Evolutionary conservation across 2,113 vertebrate genomes (phyloP).

Genomic region (Calcarius ornatus): DNA sequence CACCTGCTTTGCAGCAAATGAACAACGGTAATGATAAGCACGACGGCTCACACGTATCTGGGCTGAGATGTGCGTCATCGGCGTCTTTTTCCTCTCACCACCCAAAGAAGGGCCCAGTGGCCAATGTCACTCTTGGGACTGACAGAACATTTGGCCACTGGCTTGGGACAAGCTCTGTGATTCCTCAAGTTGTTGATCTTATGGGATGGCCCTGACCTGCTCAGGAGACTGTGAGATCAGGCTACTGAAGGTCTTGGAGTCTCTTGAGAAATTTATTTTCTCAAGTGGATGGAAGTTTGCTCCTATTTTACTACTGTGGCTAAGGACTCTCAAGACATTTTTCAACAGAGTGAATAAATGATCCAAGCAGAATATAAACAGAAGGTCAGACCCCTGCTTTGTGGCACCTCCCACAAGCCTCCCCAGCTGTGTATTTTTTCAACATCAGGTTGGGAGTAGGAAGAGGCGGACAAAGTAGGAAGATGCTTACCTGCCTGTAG

Average conservation of each 20-base stretch:
- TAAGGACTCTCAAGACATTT: neutral
- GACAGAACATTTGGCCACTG: neutral
- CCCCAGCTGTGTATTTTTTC: neutral
- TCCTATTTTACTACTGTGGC: neutral
- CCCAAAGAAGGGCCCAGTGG: neutral
- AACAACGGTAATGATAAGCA: conserved; percentile 27
- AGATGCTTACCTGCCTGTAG: neutral
- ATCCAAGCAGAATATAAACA: neutral
- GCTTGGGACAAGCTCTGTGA: neutral
- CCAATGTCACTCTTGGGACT: neutral
- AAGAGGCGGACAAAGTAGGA: neutral
- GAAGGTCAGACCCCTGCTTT: neutral
- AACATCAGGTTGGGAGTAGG: rapidly evolving
- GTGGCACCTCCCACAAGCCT: neutral
- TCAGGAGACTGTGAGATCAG: neutral
- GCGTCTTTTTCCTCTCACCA: neutral
- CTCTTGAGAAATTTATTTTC: neutral
- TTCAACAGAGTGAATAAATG: neutral
- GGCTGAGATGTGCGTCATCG: neutral
- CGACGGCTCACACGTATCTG: neutral
- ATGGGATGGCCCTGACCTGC: neutral
- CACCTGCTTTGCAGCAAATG: conserved; percentile 63
- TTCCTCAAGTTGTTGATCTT: neutral
- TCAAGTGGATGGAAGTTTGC: neutral
- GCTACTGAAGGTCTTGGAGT: neutral